Base-by-base conservation (phyloP, 2,113 vertebrate genomes). In the Fulica atra region DNA sequence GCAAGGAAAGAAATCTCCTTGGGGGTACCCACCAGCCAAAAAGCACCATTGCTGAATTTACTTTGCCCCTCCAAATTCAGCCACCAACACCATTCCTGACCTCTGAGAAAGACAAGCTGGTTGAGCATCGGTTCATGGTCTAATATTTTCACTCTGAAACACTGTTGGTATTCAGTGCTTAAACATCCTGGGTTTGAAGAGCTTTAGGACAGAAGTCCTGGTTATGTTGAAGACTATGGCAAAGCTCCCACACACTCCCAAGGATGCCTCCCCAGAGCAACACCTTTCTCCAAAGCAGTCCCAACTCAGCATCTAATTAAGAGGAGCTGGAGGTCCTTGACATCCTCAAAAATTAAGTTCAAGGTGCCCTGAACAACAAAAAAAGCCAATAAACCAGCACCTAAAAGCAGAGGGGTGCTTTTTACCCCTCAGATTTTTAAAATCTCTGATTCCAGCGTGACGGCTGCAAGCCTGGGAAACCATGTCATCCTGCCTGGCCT, bases 161-260 rank as follows among this genome's bases (percentile, higher is more conserved):
- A 8, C 29, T 79, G 9, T 18, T 44, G 40, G 12, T 36, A 50
- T 35, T 13, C 38, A 60, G 35, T 20, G 15, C 12, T 54, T 56
- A 61, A 44, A 29, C 66, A 16, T 56, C 40, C 46, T 76, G 13
- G 6, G 5, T 76, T 56, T 72, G 40, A 60, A 81, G 57, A 64
- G 40, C 8, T 81, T 91, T 57, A 66, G 51, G 38, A 40, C 33
- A 7, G 20, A 92, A 87, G 33, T 40, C 35, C 25, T 57, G 64
- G 17, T 82, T 53, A 18, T 10, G 4, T 56, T 0, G 0, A 63
- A 72, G 48, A 48, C 16, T 25, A 53, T 3, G 33, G 26, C 68
- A 83, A 44, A 61, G 21, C 26, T 87, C 73, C 72, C 68, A 10
- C 29, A 28, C 7, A 20, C n/a, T 54, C 25, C 26, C 42, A 8